Conservation (phyloP, 2,113 vertebrate genomes). For the Takifugu bimaculatus region DNA sequence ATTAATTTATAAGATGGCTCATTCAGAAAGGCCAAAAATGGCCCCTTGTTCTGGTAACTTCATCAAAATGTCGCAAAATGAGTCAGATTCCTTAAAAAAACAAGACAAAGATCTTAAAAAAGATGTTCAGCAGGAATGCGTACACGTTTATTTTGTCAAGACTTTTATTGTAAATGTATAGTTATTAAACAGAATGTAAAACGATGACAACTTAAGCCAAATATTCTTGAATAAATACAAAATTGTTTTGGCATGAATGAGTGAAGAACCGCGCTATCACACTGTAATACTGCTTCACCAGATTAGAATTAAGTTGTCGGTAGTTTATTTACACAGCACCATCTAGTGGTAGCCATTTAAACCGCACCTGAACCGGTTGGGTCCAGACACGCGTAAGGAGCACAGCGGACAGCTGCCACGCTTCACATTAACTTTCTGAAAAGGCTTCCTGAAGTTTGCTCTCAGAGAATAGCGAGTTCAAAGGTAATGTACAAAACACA, state of each 20-base stretch:
- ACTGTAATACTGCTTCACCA: slow-evolving; percentile 54
- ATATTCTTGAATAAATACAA: slow-evolving; percentile 65
- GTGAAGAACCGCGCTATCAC: slow-evolving; percentile 30
- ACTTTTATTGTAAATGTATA: slow-evolving; percentile 68
- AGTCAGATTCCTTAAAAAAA: no score
- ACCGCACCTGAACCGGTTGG: slow-evolving; percentile 27
- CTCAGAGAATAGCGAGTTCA: slow-evolving; percentile 56
- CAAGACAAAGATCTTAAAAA: neutral
- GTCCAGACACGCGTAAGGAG: slow-evolving; percentile 30
- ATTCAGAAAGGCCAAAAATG: no score
- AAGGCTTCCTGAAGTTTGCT: slow-evolving; percentile 50
- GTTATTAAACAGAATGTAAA: slow-evolving; percentile 53
- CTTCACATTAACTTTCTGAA: slow-evolving; percentile 42
- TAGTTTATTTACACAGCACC: slow-evolving; percentile 63
- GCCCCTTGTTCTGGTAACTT: no score
- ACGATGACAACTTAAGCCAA: slow-evolving; percentile 54
- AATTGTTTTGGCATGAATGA: slow-evolving; percentile 57
- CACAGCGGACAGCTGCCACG: slow-evolving; percentile 21
- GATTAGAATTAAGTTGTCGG: slow-evolving; percentile 37
- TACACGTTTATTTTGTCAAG: slow-evolving; percentile 24
- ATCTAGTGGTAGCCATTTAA: slow-evolving; percentile 63
- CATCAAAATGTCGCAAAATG: no score
- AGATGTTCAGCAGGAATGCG: neutral
- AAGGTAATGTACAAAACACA: slow-evolving; percentile 46
- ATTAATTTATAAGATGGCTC: no score